These are phyloP conservation scores for Phyllostomus discolor DNA, from an alignment of 2,113 vertebrate genomes.

Conservation along the genomic window DNA sequence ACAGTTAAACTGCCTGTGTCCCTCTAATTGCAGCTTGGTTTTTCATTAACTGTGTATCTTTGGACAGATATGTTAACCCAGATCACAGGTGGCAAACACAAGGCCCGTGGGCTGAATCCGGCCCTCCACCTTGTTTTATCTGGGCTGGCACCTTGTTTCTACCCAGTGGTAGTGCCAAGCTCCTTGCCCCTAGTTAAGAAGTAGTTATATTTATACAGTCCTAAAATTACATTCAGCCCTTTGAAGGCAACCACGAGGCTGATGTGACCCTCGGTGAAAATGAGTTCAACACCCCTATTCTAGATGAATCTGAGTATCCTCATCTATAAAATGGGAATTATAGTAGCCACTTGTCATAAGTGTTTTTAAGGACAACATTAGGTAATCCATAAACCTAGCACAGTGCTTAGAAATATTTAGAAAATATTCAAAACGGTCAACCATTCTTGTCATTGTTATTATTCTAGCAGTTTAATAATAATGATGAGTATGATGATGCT, in stretches of 20 bases:
- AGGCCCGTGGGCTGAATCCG: too few relatives aligned
- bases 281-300: too few relatives aligned
- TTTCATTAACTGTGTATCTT: neutral
- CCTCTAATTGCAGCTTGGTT: neutral
- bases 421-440: neutral
- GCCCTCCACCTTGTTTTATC: too few relatives aligned
- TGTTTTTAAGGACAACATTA: slow-evolving; percentile 1
- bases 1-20: neutral
- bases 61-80: neutral
- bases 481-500: neutral
- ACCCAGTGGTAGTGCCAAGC: too few relatives aligned
- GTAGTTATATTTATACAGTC: too few relatives aligned
- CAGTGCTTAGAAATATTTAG: neutral
- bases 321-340: neutral
- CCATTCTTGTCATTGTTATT: neutral
- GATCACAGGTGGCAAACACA: too few relatives aligned
- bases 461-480: neutral
- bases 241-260: too few relatives aligned
- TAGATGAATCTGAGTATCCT: neutral
- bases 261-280: too few relatives aligned
- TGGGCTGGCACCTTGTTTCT: too few relatives aligned
- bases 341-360: neutral
- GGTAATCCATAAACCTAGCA: neutral
- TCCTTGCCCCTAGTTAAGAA: too few relatives aligned
- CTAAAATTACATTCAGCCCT: too few relatives aligned